Evolutionary conservation across 2,797 vertebrate genomes (phyloP).

Genomic region (Anguilla anguilla): DNA sequence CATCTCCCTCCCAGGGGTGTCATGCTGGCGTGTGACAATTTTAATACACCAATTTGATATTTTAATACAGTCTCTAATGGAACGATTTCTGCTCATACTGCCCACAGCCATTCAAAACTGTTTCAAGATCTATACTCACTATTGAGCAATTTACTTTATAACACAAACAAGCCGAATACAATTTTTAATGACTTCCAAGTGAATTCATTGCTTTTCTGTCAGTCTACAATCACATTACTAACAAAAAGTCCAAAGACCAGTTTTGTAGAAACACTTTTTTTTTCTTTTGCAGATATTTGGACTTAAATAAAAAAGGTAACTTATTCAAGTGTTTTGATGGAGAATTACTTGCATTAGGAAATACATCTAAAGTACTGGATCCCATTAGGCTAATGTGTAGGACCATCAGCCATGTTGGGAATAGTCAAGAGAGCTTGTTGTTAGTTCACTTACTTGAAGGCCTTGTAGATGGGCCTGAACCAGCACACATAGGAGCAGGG

Average conservation of each 20-base stretch:
- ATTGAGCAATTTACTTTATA: not conserved
- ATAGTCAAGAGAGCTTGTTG: not conserved
- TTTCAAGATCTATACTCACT: not conserved
- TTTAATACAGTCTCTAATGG: not conserved
- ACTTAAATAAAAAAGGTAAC: not conserved
- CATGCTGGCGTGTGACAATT: too few relatives aligned
- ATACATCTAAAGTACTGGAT: not conserved
- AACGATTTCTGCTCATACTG: not conserved
- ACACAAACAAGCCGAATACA: not conserved
- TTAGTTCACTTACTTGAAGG: slow-evolving; percentile 80
- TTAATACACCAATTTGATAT: not conserved
- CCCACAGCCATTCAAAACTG: not conserved
- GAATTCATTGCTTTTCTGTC: not conserved
- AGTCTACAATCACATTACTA: not conserved
- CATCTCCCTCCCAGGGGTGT: too few relatives aligned
- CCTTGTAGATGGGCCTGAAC: slow-evolving; percentile 95
- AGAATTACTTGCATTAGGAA: not conserved
- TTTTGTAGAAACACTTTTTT: not conserved
- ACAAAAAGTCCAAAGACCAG: not conserved
- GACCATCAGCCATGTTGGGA: not conserved
- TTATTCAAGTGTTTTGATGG: not conserved
- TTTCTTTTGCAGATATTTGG: not conserved
- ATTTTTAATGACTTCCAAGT: not conserved
- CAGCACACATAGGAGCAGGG: slow-evolving; percentile 93
- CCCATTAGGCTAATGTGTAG: not conserved